Conservation (phyloP, 2,797 vertebrate genomes). For the Malacoraja senta region DNA sequence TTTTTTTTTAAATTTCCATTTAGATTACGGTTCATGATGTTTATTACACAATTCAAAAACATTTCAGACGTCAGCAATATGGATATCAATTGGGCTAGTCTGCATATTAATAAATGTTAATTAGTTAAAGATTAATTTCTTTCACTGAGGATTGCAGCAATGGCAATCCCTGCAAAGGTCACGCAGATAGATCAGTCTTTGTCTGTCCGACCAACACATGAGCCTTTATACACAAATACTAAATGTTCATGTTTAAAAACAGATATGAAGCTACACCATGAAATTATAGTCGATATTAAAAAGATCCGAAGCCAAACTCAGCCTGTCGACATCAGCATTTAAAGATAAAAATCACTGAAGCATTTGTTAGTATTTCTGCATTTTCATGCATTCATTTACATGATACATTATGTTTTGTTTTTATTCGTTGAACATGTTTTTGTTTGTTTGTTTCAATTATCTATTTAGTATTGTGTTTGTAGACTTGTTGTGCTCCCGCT, state of each 20-base stretch:
- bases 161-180: not conserved
- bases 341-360: not conserved
- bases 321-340: not conserved
- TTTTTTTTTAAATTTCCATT: not conserved
- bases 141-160: not conserved
- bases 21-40: not conserved
- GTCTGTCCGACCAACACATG: not conserved
- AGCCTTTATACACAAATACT: not conserved
- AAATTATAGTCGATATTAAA: not conserved
- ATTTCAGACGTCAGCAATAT: not conserved
- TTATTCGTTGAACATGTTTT: too few relatives aligned
- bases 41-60: not conserved
- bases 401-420: not conserved
- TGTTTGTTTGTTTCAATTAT: too few relatives aligned
- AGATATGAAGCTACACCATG: not conserved
- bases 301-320: not conserved
- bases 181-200: not conserved
- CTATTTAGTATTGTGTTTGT: too few relatives aligned
- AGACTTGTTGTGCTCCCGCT: too few relatives aligned
- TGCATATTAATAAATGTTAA: constrained; percentile 19
- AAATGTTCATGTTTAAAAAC: not conserved
- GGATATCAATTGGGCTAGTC: not conserved
- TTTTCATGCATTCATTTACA: constrained; percentile 18
- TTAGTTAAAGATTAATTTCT: not conserved
- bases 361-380: not conserved